Evolutionary conservation across 2,113 vertebrate genomes (phyloP), one percentile per base, ranked within the genome.

Genomic region (Rousettus leschenaultii): DNA sequence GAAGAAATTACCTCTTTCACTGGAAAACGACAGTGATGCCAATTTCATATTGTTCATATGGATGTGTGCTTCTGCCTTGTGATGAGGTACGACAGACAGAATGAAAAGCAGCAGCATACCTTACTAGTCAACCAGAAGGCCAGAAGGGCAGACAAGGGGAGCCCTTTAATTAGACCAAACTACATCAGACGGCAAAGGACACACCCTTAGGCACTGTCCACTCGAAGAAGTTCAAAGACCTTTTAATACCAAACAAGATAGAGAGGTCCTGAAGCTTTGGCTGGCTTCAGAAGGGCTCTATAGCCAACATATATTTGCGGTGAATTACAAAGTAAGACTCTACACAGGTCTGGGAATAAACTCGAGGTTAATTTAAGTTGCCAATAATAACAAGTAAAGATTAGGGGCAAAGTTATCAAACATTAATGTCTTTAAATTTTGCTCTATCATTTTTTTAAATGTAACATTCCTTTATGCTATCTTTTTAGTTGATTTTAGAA

Each of bases 141-240:
- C 2, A 18, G 43, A 12, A 70, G 57, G 70, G 91, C 78, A 75
- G 63, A 91, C 12, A n/a, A 53, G 51, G 66, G 70, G 71, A 77
- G 74, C 75, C 85, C 65, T 94, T 92, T 82, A 73, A 89, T 90
- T 95, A 82, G 65, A 87, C 65, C 75, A 55, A 90, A 87, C 55
- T 84, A 79, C 70, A 21, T 59, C 86, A 45, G 55, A 68, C 65
- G 73, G 89, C 55, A 95, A 93, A 97, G 94, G 55, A 87, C 45
- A 85, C 38, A 86, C 82, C 80, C 45, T 16, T 59, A 38, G 66
- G 71, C 87, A 95, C 18, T 74, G 82, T 82, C 75, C 55, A 33
- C 68, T 79, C 21, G 53, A 86, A 87, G 40, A 95, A 91, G 71
- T 66, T 80, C 79, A 92, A 93, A 55, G 63, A 83, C 35, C 59